These are phyloP conservation scores for Himalopsyche kuldschensis DNA, from an alignment of 2,888 invertebrate genomes.

Conservation along the genomic window DNA sequence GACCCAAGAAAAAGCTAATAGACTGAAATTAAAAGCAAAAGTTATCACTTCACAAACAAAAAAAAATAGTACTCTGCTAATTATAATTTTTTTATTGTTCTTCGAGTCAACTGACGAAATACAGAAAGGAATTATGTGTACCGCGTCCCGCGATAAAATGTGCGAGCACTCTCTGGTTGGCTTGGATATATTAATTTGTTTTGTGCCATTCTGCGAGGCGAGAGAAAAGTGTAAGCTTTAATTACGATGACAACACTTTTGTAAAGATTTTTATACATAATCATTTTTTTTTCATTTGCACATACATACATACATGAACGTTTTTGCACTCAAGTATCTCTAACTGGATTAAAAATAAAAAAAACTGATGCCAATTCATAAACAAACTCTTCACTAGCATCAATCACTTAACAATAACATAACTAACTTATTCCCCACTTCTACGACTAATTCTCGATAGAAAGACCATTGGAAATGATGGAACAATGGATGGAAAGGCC, in stretches of 20 bases:
- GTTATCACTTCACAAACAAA: constrained; percentile 33
- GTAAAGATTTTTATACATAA: too few species aligned
- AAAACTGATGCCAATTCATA: too few species aligned
- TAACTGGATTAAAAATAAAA: too few species aligned
- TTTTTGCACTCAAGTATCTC: too few species aligned
- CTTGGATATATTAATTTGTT: constrained; percentile 26
- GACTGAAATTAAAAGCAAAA: constrained; percentile 34
- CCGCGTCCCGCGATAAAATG: constrained; percentile 13
- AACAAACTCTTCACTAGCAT: too few species aligned
- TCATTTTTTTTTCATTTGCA: too few species aligned
- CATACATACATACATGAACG: too few species aligned
- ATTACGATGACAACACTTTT: background rate
- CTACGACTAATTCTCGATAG: too few species aligned
- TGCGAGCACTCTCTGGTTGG: background rate
- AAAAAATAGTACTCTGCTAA: constrained; percentile 32
- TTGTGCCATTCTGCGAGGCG: background rate
- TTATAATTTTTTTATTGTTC: constrained; percentile 33
- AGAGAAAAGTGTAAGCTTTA: background rate
- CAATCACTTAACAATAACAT: too few species aligned
- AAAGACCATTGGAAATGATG: too few species aligned
- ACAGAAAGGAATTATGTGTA: constrained; percentile 20
- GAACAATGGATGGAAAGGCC: too few species aligned
- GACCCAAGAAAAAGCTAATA: constrained; percentile 18
- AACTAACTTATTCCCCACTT: too few species aligned
- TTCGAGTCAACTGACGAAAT: constrained; percentile 19